A percentile compares a stretch with the other conserved stretches of the same genome.
Conservation (phyloP, 2,797 vertebrate genomes). For the Microctenopoma stevenorrisi region DNA sequence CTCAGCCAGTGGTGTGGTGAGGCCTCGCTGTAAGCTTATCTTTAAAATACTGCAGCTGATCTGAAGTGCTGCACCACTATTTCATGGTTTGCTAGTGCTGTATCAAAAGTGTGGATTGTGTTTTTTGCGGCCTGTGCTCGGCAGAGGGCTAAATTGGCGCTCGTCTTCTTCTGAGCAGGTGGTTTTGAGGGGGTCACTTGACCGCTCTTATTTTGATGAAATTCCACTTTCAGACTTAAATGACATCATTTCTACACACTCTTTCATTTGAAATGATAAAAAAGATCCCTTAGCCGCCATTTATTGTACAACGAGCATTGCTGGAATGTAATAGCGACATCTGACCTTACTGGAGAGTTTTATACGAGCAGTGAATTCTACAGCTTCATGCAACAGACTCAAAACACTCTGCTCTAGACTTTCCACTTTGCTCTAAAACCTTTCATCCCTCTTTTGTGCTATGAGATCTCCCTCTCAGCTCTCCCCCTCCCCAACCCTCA, state of each 20-base stretch:
- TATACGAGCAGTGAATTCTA: constrained; percentile 59
- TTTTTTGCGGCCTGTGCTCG: constrained; percentile 42
- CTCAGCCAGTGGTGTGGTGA: constrained; percentile 29
- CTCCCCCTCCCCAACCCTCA: background rate
- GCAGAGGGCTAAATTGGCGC: constrained; percentile 58
- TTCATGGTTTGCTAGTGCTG: constrained; percentile 42
- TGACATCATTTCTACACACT: background rate
- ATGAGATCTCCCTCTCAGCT: constrained; percentile 10
- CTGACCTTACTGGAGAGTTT: constrained; percentile 50
- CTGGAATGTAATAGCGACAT: constrained; percentile 34
- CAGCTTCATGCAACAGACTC: constrained; percentile 38
- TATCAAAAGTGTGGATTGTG: constrained; percentile 40
- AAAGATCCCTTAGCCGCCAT: constrained; percentile 21
- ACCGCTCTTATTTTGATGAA: constrained; percentile 43
- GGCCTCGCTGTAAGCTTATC: constrained; percentile 27
- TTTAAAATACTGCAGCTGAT: constrained; percentile 37
- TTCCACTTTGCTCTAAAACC: constrained; percentile 54
- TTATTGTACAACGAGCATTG: constrained; percentile 25
- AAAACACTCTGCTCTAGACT: constrained; percentile 27
- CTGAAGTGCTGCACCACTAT: constrained; percentile 37
- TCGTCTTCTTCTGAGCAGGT: constrained; percentile 28
- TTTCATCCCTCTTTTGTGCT: constrained; percentile 53
- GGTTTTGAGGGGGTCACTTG: constrained; percentile 36
- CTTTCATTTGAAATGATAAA: constrained; percentile 43
- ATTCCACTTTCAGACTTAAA: constrained; percentile 37